Percentiles rank a stretch among this genome's conserved stretches.
These are phyloP conservation scores for Telmatochromis sp. DNA, from an alignment of 2,113 vertebrate species.

Conservation along the genomic window DNA sequence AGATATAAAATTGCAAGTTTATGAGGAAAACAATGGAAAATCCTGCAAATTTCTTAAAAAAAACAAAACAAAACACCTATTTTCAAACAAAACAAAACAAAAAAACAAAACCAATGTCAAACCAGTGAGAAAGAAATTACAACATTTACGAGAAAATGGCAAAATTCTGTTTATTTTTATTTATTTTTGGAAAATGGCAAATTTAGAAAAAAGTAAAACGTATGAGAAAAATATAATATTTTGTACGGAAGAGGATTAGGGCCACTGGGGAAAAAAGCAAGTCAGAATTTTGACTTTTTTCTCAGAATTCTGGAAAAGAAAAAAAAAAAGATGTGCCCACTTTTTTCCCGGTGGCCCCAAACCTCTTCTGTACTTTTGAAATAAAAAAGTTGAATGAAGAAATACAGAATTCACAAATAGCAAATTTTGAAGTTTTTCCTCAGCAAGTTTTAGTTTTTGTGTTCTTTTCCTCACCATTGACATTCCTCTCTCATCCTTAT, in stretches of 20 bases:
- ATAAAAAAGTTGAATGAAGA: background rate
- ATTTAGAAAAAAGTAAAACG: no score
- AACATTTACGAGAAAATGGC: background rate
- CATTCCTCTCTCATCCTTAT: background rate
- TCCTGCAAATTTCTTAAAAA: background rate
- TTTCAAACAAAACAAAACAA: background rate
- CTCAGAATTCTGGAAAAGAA: background rate
- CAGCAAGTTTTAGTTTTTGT: background rate
- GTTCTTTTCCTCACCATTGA: background rate
- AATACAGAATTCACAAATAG: background rate
- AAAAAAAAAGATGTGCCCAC: background rate
- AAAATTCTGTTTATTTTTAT: no score
- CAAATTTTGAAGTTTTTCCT: background rate
- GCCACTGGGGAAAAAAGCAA: no score
- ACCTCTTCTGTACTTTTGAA: background rate
- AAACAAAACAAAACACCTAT: background rate
- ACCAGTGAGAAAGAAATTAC: background rate
- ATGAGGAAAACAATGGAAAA: background rate
- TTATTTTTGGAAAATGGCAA: no score
- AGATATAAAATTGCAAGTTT: background rate
- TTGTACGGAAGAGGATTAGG: no score
- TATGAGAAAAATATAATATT: no score
- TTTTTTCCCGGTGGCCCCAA: fast-evolving
- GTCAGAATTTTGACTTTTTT: no score
- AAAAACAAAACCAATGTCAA: fast-evolving